Percentiles rank a stretch among this genome's conserved stretches.
Conservation (phyloP, 2,797 vertebrate species). For the Sebastiscus albofasciatus region DNA sequence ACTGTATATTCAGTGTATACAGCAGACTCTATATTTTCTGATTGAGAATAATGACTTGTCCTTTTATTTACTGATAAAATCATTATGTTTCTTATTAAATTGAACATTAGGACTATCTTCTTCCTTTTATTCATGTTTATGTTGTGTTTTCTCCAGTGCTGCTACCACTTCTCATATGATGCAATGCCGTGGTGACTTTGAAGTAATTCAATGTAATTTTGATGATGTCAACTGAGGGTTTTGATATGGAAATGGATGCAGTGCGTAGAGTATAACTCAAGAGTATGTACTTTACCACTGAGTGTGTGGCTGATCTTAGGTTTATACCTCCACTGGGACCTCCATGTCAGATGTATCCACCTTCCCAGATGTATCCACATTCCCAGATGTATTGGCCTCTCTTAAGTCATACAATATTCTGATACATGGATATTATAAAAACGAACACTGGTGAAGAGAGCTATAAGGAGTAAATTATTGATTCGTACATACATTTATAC, state of each 20-base stretch:
- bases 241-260: not conserved
- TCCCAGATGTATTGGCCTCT: slow-evolving; percentile 28
- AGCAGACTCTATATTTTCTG: not conserved
- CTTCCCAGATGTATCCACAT: slow-evolving; percentile 16
- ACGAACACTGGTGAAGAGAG: slow-evolving; percentile 15
- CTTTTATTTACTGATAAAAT: not conserved
- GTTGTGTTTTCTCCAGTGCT: not conserved
- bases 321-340: slow-evolving; percentile 14
- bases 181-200: slow-evolving; percentile 24
- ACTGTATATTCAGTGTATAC: not conserved
- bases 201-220: slow-evolving; percentile 24
- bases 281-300: not conserved
- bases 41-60: not conserved
- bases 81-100: not conserved
- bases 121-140: not conserved
- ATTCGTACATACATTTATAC: slow-evolving; percentile 30
- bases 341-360: not conserved
- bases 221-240: slow-evolving; percentile 6
- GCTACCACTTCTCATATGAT: slow-evolving; percentile 2
- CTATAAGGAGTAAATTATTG: slow-evolving; percentile 39
- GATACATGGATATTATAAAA: slow-evolving; percentile 17
- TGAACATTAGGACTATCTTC: not conserved
- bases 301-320: not conserved
- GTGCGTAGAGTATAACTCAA: not conserved
- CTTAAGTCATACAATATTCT: slow-evolving; percentile 21